Evolutionary conservation across 2,888 invertebrate species (phyloP).

Genomic region (Tridacna crocea): DNA sequence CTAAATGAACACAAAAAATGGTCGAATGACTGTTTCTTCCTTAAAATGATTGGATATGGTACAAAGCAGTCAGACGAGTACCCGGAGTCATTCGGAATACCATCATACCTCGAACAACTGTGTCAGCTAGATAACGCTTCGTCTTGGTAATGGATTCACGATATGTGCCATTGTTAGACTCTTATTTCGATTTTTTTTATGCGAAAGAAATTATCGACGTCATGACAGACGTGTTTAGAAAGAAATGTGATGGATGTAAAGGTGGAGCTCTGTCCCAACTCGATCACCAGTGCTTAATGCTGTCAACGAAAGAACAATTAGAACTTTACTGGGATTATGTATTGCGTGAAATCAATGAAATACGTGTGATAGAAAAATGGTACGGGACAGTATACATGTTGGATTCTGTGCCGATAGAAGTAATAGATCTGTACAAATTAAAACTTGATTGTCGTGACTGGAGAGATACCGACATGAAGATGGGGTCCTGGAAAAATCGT

Average conservation of each 20-base stretch:
- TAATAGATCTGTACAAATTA: slow-evolving; percentile 21
- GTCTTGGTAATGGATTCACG: slow-evolving; percentile 12
- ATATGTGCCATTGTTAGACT: slow-evolving; percentile 6
- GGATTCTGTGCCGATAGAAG: background rate
- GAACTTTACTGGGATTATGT: slow-evolving; percentile 22
- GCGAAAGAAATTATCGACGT: slow-evolving; percentile 5
- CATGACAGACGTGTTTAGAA: slow-evolving; percentile 20
- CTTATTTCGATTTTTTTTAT: slow-evolving; percentile 29
- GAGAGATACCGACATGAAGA: slow-evolving; percentile 24
- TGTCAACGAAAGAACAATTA: slow-evolving; percentile 20
- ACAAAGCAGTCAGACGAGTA: background rate
- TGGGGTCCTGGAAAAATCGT: background rate
- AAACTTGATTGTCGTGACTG: slow-evolving; percentile 24
- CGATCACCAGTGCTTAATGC: slow-evolving; percentile 7
- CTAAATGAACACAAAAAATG: slow-evolving; percentile 22
- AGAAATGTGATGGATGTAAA: slow-evolving; percentile 22
- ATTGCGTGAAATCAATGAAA: slow-evolving; percentile 12
- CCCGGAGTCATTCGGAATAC: no score
- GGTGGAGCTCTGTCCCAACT: slow-evolving; percentile 5
- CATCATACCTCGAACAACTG: slow-evolving; percentile 1
- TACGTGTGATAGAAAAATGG: slow-evolving; percentile 18
- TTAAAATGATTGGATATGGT: slow-evolving; percentile 32
- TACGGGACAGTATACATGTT: slow-evolving; percentile 1
- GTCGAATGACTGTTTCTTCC: slow-evolving; percentile 22
- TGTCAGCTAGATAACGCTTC: background rate